Evolutionary conservation across 2,888 invertebrate species (phyloP).

Genomic region (Agrenia bidenticulata): DNA sequence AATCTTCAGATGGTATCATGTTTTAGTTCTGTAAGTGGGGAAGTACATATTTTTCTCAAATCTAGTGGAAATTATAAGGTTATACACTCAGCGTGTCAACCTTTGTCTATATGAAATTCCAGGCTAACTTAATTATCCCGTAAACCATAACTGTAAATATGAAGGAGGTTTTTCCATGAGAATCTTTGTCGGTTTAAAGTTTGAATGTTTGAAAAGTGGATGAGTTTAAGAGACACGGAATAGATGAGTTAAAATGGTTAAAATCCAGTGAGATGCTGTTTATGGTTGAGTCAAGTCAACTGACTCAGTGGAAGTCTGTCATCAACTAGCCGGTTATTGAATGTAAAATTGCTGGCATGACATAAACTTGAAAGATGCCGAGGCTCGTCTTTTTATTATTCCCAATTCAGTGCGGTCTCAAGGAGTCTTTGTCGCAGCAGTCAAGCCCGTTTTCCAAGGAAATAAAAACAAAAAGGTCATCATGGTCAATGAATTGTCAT

Average conservation of each 20-base stretch:
- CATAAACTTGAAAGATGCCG: constrained; percentile 9
- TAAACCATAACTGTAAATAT: not conserved
- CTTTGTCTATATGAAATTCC: not conserved
- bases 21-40: too few species aligned
- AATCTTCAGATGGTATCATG: too few species aligned
- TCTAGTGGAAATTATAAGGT: too few species aligned
- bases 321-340: constrained; percentile 16
- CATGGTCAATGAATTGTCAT: constrained; percentile 16
- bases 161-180: not conserved
- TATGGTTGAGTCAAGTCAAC: constrained; percentile 3
- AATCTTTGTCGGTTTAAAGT: constrained; percentile 1
- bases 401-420: constrained; percentile 9
- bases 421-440: not conserved
- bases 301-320: constrained; percentile 5
- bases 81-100: too few species aligned
- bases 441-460: not conserved
- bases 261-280: not conserved
- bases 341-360: constrained; percentile 11
- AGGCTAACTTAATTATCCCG: constrained; percentile 1
- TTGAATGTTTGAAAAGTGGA: too few species aligned
- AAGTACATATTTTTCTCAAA: too few species aligned
- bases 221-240: not conserved
- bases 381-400: not conserved
- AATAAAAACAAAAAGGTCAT: constrained; percentile 10
- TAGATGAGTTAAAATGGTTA: not conserved